Conservation (phyloP, 23 tunicate species). For the Halocynthia aurantium region DNA sequence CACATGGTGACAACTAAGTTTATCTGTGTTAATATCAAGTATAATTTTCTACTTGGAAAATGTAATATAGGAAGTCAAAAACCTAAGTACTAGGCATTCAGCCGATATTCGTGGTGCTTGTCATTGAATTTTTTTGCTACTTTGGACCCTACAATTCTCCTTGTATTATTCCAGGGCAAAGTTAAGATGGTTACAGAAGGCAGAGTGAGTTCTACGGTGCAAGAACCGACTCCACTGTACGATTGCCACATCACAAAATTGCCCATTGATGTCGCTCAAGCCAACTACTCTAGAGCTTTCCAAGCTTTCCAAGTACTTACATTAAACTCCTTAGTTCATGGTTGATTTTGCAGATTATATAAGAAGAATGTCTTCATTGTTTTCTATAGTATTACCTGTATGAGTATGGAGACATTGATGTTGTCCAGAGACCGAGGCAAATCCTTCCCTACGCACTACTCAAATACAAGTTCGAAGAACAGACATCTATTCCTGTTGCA, state of each 20-base stretch:
- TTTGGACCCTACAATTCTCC: not conserved
- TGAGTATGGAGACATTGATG: constrained; percentile 83
- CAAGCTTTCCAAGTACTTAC: constrained; percentile 49
- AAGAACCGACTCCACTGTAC: constrained; percentile 84
- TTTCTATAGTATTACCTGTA: constrained; percentile 63
- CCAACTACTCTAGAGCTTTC: constrained; percentile 47
- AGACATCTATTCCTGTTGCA: not conserved
- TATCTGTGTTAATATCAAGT: too few species aligned
- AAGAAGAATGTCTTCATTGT: not conserved
- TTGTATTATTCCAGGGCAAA: constrained; percentile 50
- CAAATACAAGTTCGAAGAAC: constrained; percentile 31
- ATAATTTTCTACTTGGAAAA: too few species aligned
- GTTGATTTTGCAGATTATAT: not conserved
- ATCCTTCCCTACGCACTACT: constrained; percentile 68
- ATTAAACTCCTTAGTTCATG: not conserved
- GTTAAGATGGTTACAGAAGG: constrained; percentile 59
- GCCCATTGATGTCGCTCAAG: constrained; percentile 49
- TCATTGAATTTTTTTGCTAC: not conserved
- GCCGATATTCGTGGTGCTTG: not conserved
- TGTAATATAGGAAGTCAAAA: too few species aligned
- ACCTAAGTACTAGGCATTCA: not conserved
- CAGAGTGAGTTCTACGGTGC: constrained; percentile 35
- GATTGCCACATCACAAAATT: constrained; percentile 69
- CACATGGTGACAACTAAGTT: too few species aligned
- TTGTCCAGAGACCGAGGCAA: constrained; percentile 63